Percentiles rank a stretch among this genome's conserved stretches.
Conservation (phyloP, 2,888 invertebrate species). For the Rhingia campestris region DNA sequence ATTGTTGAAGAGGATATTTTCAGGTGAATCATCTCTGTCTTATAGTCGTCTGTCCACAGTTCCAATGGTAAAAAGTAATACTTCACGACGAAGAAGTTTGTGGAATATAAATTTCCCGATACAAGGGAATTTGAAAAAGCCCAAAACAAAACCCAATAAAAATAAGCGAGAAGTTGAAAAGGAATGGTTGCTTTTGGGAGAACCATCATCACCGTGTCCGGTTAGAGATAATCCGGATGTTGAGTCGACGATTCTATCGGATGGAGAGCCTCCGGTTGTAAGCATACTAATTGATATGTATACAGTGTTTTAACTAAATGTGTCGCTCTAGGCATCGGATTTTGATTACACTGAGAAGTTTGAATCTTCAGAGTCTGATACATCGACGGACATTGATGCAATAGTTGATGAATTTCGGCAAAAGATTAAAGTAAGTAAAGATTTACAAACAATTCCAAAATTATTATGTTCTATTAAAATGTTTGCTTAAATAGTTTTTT, state of each 20-base stretch:
- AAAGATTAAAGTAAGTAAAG: constrained; percentile 85
- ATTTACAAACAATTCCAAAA: background rate
- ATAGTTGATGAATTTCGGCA: constrained; percentile 90
- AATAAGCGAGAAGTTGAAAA: constrained; percentile 81
- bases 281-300: background rate
- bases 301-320: constrained; percentile 1
- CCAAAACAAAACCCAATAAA: constrained; percentile 77
- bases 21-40: constrained; percentile 80
- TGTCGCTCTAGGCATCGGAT: constrained; percentile 78
- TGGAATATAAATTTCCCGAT: constrained; percentile 81
- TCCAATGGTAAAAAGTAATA: constrained; percentile 78
- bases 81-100: constrained; percentile 78
- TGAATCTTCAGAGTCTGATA: constrained; percentile 87
- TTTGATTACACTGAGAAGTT: constrained; percentile 81
- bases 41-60: constrained; percentile 82
- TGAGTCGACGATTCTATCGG: constrained; percentile 81
- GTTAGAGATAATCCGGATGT: constrained; percentile 80
- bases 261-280: constrained; percentile 80
- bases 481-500: too few relatives aligned
- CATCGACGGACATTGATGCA: constrained; percentile 90
- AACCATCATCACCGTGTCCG: constrained; percentile 82
- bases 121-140: constrained; percentile 77
- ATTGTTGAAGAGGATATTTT: constrained; percentile 58
- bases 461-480: background rate
- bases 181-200: constrained; percentile 82